Evolutionary conservation across 2,797 vertebrate genomes (phyloP).

Genomic region (Catamblyrhynchus diadema): DNA sequence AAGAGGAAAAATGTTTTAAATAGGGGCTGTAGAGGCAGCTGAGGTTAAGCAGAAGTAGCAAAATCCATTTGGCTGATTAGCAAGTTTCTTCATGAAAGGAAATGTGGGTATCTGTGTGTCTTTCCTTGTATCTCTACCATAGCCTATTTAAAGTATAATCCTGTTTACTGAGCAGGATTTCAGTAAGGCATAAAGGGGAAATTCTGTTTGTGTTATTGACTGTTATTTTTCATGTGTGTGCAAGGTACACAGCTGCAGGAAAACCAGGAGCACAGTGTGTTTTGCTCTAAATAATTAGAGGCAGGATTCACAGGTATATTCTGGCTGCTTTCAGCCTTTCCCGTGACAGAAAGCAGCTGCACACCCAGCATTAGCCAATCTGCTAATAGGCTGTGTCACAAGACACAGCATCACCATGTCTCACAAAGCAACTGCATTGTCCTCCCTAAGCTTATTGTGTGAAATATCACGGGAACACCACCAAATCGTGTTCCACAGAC

Average conservation of each 20-base stretch:
- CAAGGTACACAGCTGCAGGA: not conserved
- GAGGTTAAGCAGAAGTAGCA: not conserved
- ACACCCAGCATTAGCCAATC: conserved; percentile 62
- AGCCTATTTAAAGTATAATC: not conserved
- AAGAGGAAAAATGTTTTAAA: not conserved
- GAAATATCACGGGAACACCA: conserved; percentile 58
- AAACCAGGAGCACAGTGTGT: not conserved
- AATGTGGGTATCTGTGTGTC: not conserved
- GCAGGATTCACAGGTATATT: conserved; percentile 65
- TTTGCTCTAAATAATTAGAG: conserved; percentile 53
- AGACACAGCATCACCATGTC: conserved; percentile 61
- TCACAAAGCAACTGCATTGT: conserved; percentile 66
- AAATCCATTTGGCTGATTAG: conserved; percentile 6
- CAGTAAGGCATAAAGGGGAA: not conserved
- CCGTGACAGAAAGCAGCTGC: conserved; percentile 69
- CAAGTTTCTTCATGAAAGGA: not conserved
- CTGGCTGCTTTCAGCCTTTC: conserved; percentile 64
- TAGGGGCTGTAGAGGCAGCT: not conserved
- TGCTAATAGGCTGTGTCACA: conserved; percentile 69
- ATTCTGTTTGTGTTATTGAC: not conserved
- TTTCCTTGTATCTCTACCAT: not conserved
- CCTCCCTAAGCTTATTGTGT: conserved; percentile 58
- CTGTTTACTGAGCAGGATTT: not conserved
- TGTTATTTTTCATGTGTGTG: conserved; percentile 1
- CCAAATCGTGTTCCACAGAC: conserved; percentile 41